Percentiles rank a stretch among this genome's conserved stretches.
phyloP scores from a whole-genome alignment of 1,140 invertebrate species.

The Drosophila setifemur region DNA sequence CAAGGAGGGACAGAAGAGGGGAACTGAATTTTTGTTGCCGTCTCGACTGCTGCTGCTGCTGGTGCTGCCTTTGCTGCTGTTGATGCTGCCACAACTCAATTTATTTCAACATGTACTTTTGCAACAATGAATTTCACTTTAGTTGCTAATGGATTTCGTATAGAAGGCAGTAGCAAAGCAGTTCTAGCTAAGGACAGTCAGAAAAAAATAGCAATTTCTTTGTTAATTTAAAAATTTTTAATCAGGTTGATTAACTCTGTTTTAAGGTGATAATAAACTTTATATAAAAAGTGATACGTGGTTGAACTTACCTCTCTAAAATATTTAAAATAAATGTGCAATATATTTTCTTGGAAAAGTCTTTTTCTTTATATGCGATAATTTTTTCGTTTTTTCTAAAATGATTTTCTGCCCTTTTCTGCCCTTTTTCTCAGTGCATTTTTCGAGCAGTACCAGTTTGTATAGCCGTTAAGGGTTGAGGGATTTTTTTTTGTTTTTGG shows the following conservation, averaged over 20 bases:
- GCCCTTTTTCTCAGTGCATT: background rate
- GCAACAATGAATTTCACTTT: slow-evolving; percentile 81
- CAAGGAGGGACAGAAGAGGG: slow-evolving; percentile 18
- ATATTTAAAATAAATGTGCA: no score
- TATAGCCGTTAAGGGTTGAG: slow-evolving; percentile 25
- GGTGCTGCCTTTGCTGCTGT: slow-evolving; percentile 17
- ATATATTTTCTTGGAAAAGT: no score
- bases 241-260: no score
- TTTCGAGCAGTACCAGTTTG: slow-evolving; percentile 9
- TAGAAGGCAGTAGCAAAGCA: slow-evolving; percentile 60
- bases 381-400: no score
- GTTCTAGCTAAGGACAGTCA: slow-evolving; percentile 5
- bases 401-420: background rate
- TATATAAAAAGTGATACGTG: background rate
- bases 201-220: background rate
- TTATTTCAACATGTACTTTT: slow-evolving; percentile 81
- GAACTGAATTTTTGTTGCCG: slow-evolving; percentile 39
- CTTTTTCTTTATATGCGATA: no score
- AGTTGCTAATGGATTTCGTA: slow-evolving; percentile 78
- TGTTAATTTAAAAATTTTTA: no score
- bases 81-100: slow-evolving; percentile 73
- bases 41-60: slow-evolving; percentile 28
- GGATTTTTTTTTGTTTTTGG: slow-evolving; percentile 43
- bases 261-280: no score
- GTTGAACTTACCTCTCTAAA: no score